Base-by-base conservation (phyloP, 2,888 invertebrate species). In the Aspidapion aeneum region DNA sequence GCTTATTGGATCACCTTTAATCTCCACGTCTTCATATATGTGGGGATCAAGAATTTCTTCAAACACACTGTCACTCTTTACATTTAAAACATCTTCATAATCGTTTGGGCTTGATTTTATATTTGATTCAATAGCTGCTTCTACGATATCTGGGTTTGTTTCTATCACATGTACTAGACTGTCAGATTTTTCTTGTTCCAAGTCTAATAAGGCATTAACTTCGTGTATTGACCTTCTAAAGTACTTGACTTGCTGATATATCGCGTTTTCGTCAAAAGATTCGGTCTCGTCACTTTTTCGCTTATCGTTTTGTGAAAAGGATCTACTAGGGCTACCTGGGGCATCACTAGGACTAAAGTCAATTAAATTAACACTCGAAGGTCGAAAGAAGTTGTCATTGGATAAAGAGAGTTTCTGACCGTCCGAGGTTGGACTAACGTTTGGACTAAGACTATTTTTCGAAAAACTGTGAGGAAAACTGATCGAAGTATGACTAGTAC, bases 201-300 rank as follows among this genome's bases (percentile, higher is more conserved):
- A 22, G 22, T 77, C 77, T 3, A 86, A 70, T 61, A 86, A 70
- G 19, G 84, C 87, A 74, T 91, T 91, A 0, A 91, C 89, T 78
- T 91, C 90, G 55, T 89, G 87, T 51, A 91, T 87, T 19, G 89
- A 90, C 70, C 88, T 83, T 51, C 87, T 83, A 70, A 90, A 89
- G 74, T 90, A 87, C 71, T 90, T 90, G 0, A 91, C 90, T 69
- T 82, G 91, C 86, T 90, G 90, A 72, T 91, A 91, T 0, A 91
- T 86, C 22, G 74, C 72, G 60, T 84, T 84, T 1, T 81, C 81
- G 57, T 74, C 75, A 35, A 70, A 62, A 1, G 71, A 67, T 65
- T 81, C 79, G 0, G 72, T 75, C 66, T 78, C 77, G 21, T 74
- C 75, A 2, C 75, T 75, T 68, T 79, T 79, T 55, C 78, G 64